A percentile compares a stretch with the other conserved stretches of the same genome.
Evolutionary conservation across 2,888 invertebrate genomes (phyloP).

Genomic region (Amiota minor): DNA sequence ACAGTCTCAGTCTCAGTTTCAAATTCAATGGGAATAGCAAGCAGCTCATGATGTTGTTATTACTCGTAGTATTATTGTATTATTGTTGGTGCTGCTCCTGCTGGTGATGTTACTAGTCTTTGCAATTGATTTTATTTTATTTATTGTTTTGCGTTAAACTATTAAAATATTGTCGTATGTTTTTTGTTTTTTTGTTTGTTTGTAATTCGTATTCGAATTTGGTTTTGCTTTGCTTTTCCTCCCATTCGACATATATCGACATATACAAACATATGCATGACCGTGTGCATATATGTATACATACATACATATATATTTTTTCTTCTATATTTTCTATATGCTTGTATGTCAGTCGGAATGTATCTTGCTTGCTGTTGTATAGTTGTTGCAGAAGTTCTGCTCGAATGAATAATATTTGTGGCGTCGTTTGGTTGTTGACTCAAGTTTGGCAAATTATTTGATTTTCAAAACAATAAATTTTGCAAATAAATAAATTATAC

Average conservation of each 20-base stretch:
- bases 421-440: constrained; percentile 64
- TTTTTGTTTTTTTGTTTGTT: no score
- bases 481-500: constrained; percentile 60
- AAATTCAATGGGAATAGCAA: no score
- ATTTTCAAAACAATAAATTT: constrained; percentile 61
- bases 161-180: constrained; percentile 64
- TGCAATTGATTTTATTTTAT: constrained; percentile 67
- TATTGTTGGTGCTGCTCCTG: constrained; percentile 29
- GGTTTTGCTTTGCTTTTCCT: constrained; percentile 27
- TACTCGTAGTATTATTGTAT: constrained; percentile 15
- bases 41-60: no score
- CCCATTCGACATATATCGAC: no score
- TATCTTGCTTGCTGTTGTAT: constrained; percentile 17
- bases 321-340: constrained; percentile 36
- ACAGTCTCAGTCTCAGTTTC: no score
- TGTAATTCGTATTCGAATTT: constrained; percentile 41
- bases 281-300: constrained; percentile 4
- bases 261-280: neutral
- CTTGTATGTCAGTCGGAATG: neutral
- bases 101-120: constrained; percentile 11
- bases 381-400: constrained; percentile 33
- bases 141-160: constrained; percentile 68
- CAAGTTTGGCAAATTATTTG: constrained; percentile 66
- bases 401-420: constrained; percentile 57
- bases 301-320: constrained; percentile 16